A percentile compares a stretch with the other conserved stretches of the same genome.
Conservation (phyloP, 1,140 invertebrate genomes). For the Drosophila teissieri region DNA sequence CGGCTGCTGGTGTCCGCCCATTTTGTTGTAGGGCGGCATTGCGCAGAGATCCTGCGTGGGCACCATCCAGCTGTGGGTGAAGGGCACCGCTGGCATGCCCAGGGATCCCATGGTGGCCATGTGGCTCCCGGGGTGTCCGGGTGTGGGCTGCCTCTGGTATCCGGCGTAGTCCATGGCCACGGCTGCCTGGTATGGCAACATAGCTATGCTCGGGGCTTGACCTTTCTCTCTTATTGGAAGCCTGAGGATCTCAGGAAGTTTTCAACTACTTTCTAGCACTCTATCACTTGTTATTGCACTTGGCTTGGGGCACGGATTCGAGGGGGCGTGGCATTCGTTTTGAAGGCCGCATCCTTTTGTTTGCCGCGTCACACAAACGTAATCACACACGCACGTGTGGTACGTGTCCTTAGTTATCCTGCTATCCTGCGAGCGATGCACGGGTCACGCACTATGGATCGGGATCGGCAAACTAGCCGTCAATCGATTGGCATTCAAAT, state of each 20-base stretch:
- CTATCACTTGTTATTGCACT: conserved; percentile 57
- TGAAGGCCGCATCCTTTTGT: conserved; percentile 69
- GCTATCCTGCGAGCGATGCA: conserved; percentile 21
- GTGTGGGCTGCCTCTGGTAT: conserved; percentile 90
- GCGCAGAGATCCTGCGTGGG: conserved; percentile 94
- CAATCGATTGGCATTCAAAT: conserved; percentile 80
- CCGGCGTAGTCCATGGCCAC: conserved; percentile 95
- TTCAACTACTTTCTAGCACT: conserved; percentile 51
- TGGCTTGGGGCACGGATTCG: conserved; percentile 23
- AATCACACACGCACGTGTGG: conserved; percentile 55
- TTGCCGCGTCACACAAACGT: conserved; percentile 27
- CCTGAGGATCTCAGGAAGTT: conserved; percentile 7
- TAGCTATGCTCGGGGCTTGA: conserved; percentile 72
- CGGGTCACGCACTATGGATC: conserved; percentile 49
- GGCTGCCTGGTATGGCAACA: conserved; percentile 94
- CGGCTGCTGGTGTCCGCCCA: conserved; percentile 85
- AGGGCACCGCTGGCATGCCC: conserved; percentile 87
- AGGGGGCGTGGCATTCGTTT: conserved; percentile 43
- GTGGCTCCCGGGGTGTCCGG: conserved; percentile 86
- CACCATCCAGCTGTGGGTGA: conserved; percentile 96
- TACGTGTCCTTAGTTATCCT: conserved; percentile 78
- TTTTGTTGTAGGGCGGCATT: conserved; percentile 90
- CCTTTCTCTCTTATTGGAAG: background rate
- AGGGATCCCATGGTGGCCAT: conserved; percentile 86
- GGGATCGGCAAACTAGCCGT: conserved; percentile 45